Evolutionary conservation across 2,113 vertebrate species (phyloP).

Genomic region (Pterophyllum scalare): DNA sequence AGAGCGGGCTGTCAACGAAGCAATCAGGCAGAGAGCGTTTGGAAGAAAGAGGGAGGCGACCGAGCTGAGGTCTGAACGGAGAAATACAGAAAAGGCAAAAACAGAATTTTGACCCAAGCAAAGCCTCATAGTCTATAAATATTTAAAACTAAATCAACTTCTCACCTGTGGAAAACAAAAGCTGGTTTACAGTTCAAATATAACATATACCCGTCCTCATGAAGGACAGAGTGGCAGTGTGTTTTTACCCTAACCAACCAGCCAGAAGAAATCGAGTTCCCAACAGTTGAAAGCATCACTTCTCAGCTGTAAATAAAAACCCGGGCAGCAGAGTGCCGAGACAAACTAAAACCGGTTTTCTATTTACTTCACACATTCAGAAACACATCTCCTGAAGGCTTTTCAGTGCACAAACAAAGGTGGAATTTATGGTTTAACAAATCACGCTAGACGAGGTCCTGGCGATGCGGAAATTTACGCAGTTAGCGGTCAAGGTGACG

Average conservation of each 20-base stretch:
- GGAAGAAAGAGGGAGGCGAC: neutral
- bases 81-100: neutral
- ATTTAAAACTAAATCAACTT: slow-evolving; percentile 7
- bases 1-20: slow-evolving; percentile 44
- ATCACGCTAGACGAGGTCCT: neutral
- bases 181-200: neutral
- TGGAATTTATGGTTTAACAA: neutral
- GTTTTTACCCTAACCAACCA: slow-evolving; percentile 6
- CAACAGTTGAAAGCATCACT: slow-evolving; percentile 25
- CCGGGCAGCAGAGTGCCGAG: neutral
- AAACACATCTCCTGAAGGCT: neutral
- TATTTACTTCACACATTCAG: neutral
- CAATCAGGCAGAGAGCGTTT: slow-evolving; percentile 48
- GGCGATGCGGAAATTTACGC: neutral
- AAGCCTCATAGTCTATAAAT: neutral
- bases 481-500: neutral
- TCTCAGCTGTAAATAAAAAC: slow-evolving; percentile 53
- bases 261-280: slow-evolving; percentile 38
- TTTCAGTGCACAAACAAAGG: neutral
- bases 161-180: slow-evolving; percentile 12
- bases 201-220: neutral
- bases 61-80: neutral
- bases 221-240: neutral
- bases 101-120: neutral
- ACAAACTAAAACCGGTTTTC: slow-evolving; percentile 24